Evolutionary conservation across 2,797 vertebrate genomes (phyloP).

Genomic region (Cuculus canorus): DNA sequence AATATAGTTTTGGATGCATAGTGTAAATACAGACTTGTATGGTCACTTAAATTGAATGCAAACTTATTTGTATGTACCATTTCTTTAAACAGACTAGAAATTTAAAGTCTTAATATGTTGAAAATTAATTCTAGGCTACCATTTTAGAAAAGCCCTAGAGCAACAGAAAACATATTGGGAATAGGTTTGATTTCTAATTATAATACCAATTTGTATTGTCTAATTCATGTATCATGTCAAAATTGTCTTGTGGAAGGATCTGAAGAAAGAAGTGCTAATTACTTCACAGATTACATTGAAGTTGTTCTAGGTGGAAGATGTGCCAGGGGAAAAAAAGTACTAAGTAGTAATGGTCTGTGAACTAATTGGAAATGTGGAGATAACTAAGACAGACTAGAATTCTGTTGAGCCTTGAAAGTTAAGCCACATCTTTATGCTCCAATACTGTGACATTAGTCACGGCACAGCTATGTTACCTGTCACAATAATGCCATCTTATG

Average conservation of each 20-base stretch:
- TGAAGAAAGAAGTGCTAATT: conserved; percentile 50
- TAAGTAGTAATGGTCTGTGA: background rate
- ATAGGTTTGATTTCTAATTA: conserved; percentile 57
- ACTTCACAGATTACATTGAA: conserved; percentile 37
- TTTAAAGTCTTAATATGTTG: background rate
- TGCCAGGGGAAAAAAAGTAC: conserved; percentile 2
- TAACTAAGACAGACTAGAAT: background rate
- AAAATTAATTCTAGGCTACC: background rate
- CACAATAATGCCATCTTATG: background rate
- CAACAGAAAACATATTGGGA: conserved; percentile 24
- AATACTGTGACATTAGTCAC: background rate
- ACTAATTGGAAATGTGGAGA: conserved; percentile 52
- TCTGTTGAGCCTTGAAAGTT: background rate
- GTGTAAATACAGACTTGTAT: background rate
- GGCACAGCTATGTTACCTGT: background rate
- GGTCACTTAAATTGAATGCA: background rate
- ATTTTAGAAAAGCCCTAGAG: conserved; percentile 27
- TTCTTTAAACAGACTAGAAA: background rate
- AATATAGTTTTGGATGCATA: background rate
- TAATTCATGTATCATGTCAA: conserved; percentile 38
- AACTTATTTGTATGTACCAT: background rate
- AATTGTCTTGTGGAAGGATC: conserved; percentile 51
- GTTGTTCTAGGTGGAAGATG: background rate
- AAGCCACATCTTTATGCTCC: background rate
- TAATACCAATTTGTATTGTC: conserved; percentile 54